Base-by-base conservation (phyloP, 2,888 invertebrate species). In the Tachina grossa region DNA sequence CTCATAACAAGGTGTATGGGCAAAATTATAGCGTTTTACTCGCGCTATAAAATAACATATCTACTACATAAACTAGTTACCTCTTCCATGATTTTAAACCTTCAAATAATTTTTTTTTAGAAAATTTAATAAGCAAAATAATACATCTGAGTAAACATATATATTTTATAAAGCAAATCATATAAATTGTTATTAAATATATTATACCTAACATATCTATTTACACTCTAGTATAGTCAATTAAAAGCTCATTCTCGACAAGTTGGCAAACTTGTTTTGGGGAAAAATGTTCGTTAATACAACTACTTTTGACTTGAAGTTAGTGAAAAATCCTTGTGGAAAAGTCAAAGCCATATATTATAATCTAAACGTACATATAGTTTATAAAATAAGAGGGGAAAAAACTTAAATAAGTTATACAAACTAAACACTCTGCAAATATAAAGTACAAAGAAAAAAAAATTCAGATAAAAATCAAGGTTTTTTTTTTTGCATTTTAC, bases 231-330 rank as follows among this genome's bases (percentile, higher is more conserved):
- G 76, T 66, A 43, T 57, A 77, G 76, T 66, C 77, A 83, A 72
- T 77, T 77, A 83, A 83, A 66, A 45, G 31, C 65, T 66, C 10
- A 69, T 69, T 47, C 55, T 75, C 51, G 19, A 61, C 69, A 69
- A 63, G 61, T 65, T 77, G 45, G 41, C 39, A 76, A 76, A 71
- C 63, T 76, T 82, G 63, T 71, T n/a, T 77, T 71, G 57, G 77
- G 71, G 59, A 71, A 59, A 72, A 72, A 6, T 16, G 72, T 72
- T 77, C 66, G 72, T 77, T 77, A 83, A 77, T 65, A 77, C 71
- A 66, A 76, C 57, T 66, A 66, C 72, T 78, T 83, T 83, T 72
- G 51, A 83, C 65, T 65, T 66, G 43, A 83, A 83, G 71, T 83
- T 77, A 51, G 59, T 83, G 43, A 22, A 53, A 68, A 77, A 72